Conservation (phyloP, 2,888 invertebrate genomes). For the Drosophila emarginata region DNA sequence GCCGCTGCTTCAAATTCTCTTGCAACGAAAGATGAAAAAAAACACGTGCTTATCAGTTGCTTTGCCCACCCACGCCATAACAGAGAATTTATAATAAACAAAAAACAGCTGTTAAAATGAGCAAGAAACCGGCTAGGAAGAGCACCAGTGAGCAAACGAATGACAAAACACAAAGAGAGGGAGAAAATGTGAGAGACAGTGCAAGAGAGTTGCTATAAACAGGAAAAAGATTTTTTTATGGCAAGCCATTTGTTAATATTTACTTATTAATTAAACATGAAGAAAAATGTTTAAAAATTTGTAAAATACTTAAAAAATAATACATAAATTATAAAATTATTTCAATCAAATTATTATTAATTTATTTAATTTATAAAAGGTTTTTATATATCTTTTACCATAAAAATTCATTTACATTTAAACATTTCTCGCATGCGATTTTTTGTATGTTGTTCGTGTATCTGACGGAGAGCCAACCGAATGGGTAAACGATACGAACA, state of each 20-base stretch:
- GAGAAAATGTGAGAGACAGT: slow-evolving; percentile 27
- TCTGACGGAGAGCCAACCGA: slow-evolving; percentile 22
- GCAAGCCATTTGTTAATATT: slow-evolving; percentile 28
- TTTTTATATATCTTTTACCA: background rate
- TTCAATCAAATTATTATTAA: fast-evolving
- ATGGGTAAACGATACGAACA: background rate
- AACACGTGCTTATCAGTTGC: slow-evolving; percentile 70
- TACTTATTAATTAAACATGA: background rate
- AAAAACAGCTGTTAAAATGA: slow-evolving; percentile 67
- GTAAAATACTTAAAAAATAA: background rate
- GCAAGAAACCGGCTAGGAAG: slow-evolving; percentile 21
- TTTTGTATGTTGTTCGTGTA: background rate
- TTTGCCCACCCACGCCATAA: slow-evolving; percentile 37
- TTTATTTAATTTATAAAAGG: background rate
- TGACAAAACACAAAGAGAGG: slow-evolving; percentile 35
- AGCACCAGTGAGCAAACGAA: slow-evolving; percentile 49
- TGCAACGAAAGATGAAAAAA: slow-evolving; percentile 46
- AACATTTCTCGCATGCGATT: slow-evolving; percentile 61
- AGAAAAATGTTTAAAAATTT: background rate
- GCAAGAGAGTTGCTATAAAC: background rate
- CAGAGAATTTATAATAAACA: slow-evolving; percentile 72
- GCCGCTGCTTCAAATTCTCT: background rate
- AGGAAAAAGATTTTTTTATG: slow-evolving; percentile 39
- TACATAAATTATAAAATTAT: too few relatives aligned
- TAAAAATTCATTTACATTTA: slow-evolving; percentile 22